These are phyloP conservation scores for Hirtodrosophila histrioides DNA, from an alignment of 2,888 invertebrate genomes.

Conservation along the genomic window DNA sequence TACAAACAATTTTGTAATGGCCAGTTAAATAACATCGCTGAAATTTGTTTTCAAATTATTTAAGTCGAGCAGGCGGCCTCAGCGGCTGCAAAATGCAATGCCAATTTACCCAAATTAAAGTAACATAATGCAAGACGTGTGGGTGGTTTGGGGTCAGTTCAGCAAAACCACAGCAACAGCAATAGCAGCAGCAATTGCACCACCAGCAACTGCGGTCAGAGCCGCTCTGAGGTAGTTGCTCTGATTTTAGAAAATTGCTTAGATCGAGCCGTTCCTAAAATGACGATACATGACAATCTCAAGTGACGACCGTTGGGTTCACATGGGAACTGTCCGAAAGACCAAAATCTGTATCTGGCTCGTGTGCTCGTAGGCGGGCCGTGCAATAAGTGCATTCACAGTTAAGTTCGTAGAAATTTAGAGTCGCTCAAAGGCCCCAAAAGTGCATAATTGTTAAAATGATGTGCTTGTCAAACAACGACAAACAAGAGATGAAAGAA, in stretches of 20 bases:
- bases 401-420: constrained; percentile 17
- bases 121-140: constrained; percentile 75
- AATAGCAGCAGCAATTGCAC: constrained; percentile 3
- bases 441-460: constrained; percentile 53
- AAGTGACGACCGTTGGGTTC: constrained; percentile 28
- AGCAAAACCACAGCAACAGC: constrained; percentile 1
- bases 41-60: constrained; percentile 78
- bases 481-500: constrained; percentile 23
- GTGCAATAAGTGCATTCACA: constrained; percentile 9
- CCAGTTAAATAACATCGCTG: constrained; percentile 70
- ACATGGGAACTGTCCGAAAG: constrained; percentile 51
- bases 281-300: constrained; percentile 49
- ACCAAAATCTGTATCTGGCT: constrained; percentile 5
- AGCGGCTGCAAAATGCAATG: constrained; percentile 27
- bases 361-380: constrained; percentile 57
- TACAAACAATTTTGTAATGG: constrained; percentile 71
- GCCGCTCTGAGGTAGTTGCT: constrained; percentile 24
- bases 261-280: constrained; percentile 50
- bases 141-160: constrained; percentile 64
- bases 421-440: neutral
- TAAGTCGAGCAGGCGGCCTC: constrained; percentile 68
- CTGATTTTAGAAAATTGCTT: constrained; percentile 60
- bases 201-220: neutral
- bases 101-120: constrained; percentile 76
- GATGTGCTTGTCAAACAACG: constrained; percentile 28